phyloP scores from a whole-genome alignment of 2,888 invertebrate species.

The Chrysopilus asiliformis region DNA sequence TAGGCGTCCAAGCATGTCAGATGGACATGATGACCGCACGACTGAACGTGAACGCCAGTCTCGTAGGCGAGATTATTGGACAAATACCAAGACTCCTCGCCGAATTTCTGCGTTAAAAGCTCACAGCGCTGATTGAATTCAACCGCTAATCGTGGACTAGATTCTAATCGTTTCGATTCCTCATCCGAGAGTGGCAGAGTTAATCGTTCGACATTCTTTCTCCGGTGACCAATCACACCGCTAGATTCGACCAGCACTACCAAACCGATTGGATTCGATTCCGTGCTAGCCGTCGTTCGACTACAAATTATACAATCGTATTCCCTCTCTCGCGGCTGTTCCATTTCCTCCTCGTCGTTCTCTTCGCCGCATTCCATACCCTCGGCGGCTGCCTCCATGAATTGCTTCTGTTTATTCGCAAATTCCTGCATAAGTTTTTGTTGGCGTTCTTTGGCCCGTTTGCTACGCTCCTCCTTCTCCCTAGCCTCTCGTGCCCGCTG shows the following conservation, averaged over 20 bases:
- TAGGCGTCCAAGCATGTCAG: conserved; percentile 88
- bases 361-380: conserved; percentile 44
- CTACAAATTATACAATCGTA: conserved; percentile 95
- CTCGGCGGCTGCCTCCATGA: conserved; percentile 68
- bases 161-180: conserved; percentile 43
- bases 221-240: conserved; percentile 72
- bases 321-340: conserved; percentile 49
- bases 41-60: conserved; percentile 85
- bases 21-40: conserved; percentile 96
- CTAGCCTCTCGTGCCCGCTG: conserved; percentile 46
- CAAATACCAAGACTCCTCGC: conserved; percentile 65
- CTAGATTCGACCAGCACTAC: conserved; percentile 77
- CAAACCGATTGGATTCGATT: conserved; percentile 73
- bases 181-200: conserved; percentile 49
- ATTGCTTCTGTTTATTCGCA: conserved; percentile 78
- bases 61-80: conserved; percentile 75
- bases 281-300: conserved; percentile 73
- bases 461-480: conserved; percentile 72
- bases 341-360: conserved; percentile 43
- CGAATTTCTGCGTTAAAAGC: conserved; percentile 63
- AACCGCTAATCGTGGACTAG: conserved; percentile 53
- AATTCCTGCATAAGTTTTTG: conserved; percentile 88
- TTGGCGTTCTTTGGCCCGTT: conserved; percentile 77
- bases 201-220: conserved; percentile 32
- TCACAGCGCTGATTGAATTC: conserved; percentile 67